phyloP scores from a whole-genome alignment of 2,797 vertebrate genomes.

The Pipistrellus pipistrellus region DNA sequence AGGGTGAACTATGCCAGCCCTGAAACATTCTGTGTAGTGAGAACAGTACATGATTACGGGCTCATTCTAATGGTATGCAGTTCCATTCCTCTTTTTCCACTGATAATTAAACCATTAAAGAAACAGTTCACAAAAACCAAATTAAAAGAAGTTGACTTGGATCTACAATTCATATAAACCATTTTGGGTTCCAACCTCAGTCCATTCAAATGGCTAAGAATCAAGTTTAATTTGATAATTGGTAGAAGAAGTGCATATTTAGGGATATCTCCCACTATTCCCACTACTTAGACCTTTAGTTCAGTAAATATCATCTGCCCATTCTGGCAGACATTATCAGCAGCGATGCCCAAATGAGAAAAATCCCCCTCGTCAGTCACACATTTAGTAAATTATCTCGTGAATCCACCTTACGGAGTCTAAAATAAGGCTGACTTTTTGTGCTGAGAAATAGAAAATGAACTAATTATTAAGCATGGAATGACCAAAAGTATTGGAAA shows the following conservation, averaged over 20 bases:
- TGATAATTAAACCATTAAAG: slow-evolving; percentile 85
- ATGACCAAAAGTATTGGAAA: slow-evolving; percentile 43
- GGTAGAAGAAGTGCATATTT: slow-evolving; percentile 82
- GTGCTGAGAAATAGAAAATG: slow-evolving; percentile 55
- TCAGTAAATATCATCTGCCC: slow-evolving; percentile 83
- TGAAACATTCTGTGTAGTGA: slow-evolving; percentile 56
- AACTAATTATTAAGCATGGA: slow-evolving; percentile 55
- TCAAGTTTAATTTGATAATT: slow-evolving; percentile 86
- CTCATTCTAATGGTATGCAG: slow-evolving; percentile 53
- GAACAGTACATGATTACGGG: slow-evolving; percentile 79
- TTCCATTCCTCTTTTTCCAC: slow-evolving; percentile 83
- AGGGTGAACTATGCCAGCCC: slow-evolving; percentile 68
- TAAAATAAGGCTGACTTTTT: neutral
- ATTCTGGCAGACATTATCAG: slow-evolving; percentile 77
- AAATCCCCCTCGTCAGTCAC: slow-evolving; percentile 12
- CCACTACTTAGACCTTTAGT: slow-evolving; percentile 81
- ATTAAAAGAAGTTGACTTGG: slow-evolving; percentile 82
- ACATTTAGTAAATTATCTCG: slow-evolving; percentile 18
- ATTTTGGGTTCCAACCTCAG: slow-evolving; percentile 85
- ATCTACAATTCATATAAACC: slow-evolving; percentile 79
- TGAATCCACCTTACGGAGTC: slow-evolving; percentile 26
- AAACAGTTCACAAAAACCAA: slow-evolving; percentile 82
- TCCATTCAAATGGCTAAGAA: slow-evolving; percentile 81
- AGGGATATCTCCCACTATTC: slow-evolving; percentile 80
- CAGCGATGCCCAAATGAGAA: slow-evolving; percentile 64